A percentile compares a stretch with the other conserved stretches of the same genome.
phyloP scores from a whole-genome alignment of 2,113 vertebrate species.

The Dipodomys stephensi region DNA sequence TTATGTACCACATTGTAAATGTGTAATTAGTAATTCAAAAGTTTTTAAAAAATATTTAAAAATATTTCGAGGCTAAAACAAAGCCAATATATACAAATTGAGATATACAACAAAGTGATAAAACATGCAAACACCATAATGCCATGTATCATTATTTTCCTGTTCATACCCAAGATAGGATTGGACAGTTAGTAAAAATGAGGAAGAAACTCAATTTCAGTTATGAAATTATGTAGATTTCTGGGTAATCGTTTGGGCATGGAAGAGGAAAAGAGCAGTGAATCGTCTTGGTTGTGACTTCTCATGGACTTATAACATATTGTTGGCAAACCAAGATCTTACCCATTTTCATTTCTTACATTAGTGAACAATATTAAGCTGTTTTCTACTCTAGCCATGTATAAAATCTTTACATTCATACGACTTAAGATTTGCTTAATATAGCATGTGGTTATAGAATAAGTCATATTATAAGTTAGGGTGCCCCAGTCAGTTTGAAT shows the following conservation, averaged over 20 bases:
- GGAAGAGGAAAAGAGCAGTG: background rate
- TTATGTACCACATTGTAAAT: background rate
- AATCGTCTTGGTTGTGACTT: background rate
- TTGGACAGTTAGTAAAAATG: background rate
- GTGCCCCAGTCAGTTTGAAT: background rate
- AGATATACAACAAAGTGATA: constrained; percentile 17
- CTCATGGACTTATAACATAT: background rate
- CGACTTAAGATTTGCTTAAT: background rate
- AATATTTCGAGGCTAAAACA: background rate
- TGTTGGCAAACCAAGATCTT: background rate
- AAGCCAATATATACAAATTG: background rate
- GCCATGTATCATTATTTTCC: background rate
- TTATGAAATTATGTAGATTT: background rate
- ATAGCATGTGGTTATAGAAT: background rate
- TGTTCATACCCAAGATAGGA: background rate
- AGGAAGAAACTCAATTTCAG: background rate
- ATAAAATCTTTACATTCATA: background rate
- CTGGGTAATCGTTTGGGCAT: background rate
- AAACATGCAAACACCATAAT: constrained; percentile 6
- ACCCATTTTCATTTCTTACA: background rate
- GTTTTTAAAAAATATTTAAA: background rate
- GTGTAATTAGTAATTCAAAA: background rate
- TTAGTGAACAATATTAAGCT: background rate
- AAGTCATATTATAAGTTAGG: background rate
- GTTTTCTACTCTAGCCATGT: background rate